Evolutionary conservation across 2,113 vertebrate species (phyloP).

Genomic region (Neolamprologus variostigma): DNA sequence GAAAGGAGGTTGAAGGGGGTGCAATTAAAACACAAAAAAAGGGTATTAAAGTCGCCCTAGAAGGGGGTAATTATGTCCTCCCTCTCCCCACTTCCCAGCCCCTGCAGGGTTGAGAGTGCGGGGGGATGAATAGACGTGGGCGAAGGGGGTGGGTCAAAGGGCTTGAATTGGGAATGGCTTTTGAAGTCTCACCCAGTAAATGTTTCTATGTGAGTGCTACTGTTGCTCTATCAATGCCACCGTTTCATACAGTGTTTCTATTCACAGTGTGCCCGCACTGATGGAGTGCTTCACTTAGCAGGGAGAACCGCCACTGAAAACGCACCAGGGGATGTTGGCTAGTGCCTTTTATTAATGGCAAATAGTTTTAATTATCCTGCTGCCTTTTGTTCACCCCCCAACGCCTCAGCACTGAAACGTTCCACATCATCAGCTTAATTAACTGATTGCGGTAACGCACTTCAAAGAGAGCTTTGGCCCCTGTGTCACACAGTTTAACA

Average conservation of each 20-base stretch:
- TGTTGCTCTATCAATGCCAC: constrained; percentile 55
- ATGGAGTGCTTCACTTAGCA: constrained; percentile 34
- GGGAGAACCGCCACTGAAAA: constrained; percentile 24
- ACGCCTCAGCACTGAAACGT: constrained; percentile 25
- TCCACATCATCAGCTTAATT: constrained; percentile 54
- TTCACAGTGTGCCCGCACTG: constrained; percentile 17
- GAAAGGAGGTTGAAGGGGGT: constrained; percentile 49
- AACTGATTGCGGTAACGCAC: constrained; percentile 22
- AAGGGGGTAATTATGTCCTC: constrained; percentile 70
- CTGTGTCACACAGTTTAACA: constrained; percentile 39
- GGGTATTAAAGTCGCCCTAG: constrained; percentile 69
- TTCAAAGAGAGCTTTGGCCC: constrained; percentile 30
- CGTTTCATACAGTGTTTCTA: constrained; percentile 47
- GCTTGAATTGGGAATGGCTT: constrained; percentile 47
- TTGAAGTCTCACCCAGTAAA: constrained; percentile 49
- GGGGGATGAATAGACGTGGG: constrained; percentile 41
- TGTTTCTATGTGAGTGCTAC: constrained; percentile 39
- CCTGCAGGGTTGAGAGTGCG: constrained; percentile 39
- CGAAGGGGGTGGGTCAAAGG: constrained; percentile 44
- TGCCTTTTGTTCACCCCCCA: constrained; percentile 47
- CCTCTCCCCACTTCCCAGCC: constrained; percentile 44
- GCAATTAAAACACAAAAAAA: constrained; percentile 76
- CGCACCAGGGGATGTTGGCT: neutral
- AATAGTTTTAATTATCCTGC: constrained; percentile 56
- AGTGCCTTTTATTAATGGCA: constrained; percentile 40